A percentile compares a stretch with the other conserved stretches of the same genome.
Evolutionary conservation across 2,113 vertebrate species (phyloP).

Genomic region (Gallinago undulata): DNA sequence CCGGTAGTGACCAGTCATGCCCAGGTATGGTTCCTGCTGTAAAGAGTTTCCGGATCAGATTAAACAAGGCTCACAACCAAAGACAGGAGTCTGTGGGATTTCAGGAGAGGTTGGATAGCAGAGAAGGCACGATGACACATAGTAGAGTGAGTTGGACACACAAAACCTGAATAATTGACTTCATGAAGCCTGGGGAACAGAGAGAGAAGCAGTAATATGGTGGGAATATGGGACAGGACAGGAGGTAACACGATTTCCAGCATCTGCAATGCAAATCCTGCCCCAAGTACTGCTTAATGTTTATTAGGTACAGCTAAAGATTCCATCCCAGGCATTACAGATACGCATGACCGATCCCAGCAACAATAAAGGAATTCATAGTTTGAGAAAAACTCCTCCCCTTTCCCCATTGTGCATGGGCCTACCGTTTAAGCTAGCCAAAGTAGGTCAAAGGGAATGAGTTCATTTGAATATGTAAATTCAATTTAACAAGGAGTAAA

Average conservation of each 20-base stretch:
- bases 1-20: neutral
- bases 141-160: neutral
- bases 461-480: neutral
- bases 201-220: fast-evolving
- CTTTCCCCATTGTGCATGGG: neutral
- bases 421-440: neutral
- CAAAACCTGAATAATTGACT: neutral
- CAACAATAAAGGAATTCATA: neutral
- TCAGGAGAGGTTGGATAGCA: neutral
- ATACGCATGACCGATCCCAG: neutral
- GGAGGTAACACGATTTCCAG: neutral
- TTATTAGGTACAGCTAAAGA: neutral
- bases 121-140: neutral
- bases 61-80: neutral
- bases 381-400: neutral
- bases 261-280: neutral
- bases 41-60: neutral
- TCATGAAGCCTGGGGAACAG: neutral
- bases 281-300: neutral
- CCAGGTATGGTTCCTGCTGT: fast-evolving
- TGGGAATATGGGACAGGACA: neutral
- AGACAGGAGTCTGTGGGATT: neutral
- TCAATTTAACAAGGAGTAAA: neutral
- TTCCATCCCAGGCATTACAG: neutral
- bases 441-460: slow-evolving; percentile 19